Evolutionary conservation across 2,113 vertebrate species (phyloP).

Genomic region (Proteles cristata): DNA sequence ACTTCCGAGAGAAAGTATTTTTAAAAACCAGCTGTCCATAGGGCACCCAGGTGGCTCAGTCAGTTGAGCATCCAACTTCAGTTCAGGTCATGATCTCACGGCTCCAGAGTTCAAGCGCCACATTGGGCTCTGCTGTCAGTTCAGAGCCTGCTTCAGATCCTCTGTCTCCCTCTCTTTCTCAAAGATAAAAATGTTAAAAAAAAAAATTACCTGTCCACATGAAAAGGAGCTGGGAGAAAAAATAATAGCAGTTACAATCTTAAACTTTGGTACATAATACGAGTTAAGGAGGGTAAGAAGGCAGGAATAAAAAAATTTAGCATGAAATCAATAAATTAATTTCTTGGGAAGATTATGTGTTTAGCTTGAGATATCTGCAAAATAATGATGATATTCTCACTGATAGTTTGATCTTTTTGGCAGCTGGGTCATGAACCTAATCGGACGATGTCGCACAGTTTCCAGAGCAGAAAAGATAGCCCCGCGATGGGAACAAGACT

Average conservation of each 20-base stretch:
- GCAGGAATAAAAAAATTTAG: not conserved
- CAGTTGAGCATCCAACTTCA: too few species aligned
- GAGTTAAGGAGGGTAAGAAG: not conserved
- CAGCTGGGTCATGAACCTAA: conserved; percentile 96
- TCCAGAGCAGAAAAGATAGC: conserved; percentile 84
- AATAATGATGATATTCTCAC: conserved; percentile 55
- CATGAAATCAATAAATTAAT: not conserved
- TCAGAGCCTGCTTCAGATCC: too few species aligned
- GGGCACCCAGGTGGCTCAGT: too few species aligned
- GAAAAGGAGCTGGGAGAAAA: not conserved
- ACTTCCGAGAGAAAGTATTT: not conserved
- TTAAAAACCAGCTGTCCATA: not conserved
- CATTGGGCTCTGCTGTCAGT: too few species aligned
- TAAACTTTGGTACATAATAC: not conserved
- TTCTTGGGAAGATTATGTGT: not conserved
- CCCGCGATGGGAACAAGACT: conserved; percentile 96
- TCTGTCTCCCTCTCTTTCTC: too few species aligned
- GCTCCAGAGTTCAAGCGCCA: too few species aligned
- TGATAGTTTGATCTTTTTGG: conserved; percentile 65
- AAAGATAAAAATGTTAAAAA: not conserved
- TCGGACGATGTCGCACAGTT: conserved; percentile 86
- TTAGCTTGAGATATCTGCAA: not conserved
- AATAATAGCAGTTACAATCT: not conserved
- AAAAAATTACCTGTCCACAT: not conserved
- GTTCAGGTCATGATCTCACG: too few species aligned